These are phyloP conservation scores for Patella pellucida DNA, from an alignment of 2,888 invertebrate genomes.

Conservation along the genomic window DNA sequence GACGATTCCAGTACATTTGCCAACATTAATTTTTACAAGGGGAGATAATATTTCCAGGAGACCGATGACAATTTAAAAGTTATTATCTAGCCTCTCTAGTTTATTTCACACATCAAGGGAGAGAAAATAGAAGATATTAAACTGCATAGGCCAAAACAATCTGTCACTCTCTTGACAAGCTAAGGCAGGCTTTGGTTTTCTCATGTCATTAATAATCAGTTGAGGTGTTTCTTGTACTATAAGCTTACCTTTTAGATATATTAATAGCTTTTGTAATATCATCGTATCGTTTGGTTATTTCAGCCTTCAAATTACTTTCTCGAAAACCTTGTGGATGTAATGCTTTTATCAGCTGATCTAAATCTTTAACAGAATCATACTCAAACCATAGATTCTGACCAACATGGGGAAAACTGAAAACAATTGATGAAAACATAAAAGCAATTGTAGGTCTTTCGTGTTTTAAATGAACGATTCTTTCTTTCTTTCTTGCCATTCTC, in stretches of 20 bases:
- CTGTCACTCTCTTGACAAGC: no score
- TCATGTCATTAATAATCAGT: no score
- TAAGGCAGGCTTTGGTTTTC: no score
- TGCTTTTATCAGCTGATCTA: constrained; percentile 57
- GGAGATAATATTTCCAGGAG: no score
- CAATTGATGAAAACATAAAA: background rate
- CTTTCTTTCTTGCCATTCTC: no score
- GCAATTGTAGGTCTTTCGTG: background rate
- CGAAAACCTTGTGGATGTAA: constrained; percentile 66
- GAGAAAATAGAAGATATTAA: no score
- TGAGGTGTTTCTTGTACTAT: no score
- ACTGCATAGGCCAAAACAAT: no score
- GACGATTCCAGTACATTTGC: constrained; percentile 9
- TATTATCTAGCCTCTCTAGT: no score
- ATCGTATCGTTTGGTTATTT: constrained; percentile 56
- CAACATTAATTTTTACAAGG: background rate
- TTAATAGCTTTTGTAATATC: constrained; percentile 49
- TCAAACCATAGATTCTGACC: constrained; percentile 70
- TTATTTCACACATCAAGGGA: no score
- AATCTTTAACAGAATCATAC: constrained; percentile 57
- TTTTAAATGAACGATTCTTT: no score
- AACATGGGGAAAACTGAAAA: constrained; percentile 58
- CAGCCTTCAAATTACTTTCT: constrained; percentile 61
- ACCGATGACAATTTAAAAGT: no score
- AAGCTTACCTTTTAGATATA: constrained; percentile 39